Evolutionary conservation across 2,113 vertebrate species (phyloP), one percentile per base, ranked within the genome.

Genomic region (Seriola rivoliana): DNA sequence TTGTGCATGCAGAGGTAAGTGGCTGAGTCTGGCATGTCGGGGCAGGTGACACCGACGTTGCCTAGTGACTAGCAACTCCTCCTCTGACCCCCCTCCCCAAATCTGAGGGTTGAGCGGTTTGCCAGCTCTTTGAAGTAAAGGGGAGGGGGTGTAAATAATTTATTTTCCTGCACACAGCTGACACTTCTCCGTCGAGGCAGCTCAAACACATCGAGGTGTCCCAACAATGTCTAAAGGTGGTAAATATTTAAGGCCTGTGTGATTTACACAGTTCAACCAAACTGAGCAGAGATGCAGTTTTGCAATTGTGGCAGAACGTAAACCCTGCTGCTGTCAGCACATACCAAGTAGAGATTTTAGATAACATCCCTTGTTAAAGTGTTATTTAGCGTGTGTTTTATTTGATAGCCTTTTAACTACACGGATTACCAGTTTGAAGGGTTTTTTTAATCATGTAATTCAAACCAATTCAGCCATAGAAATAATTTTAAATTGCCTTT

Each of bases 121-220:
- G 87, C 89, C 91, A 89, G 84, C 74, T 81, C 92, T 94, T 95
- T 94, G 93, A 95, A 95, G 94, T 92, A 64, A 88, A 88, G 81
- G 84, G 87, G 62, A 82, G 69, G 82, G 90, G 81, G 80, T 89
- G 88, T 95, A 91, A 95, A 95, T 95, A 88, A 94, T 94, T 94
- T 88, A 94, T 94, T 92, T 93, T 78, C 68, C 90, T 80, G 90
- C 86, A 68, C 86, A 78, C 88, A 90, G 92, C 86, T 88, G 90
- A 93, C 91, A 91, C 86, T 84, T 90, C 86, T 91, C 85, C 34
- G 64, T 86, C 67, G 72, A 88, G 85, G 81, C 46, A 23, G 87
- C 91, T 90, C 79, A 71, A 87, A 88, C 91, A 90, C 93, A 90
- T 83, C 38, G 59, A 89, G 89, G 81, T 82, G 89, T 91, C 89